Evolutionary conservation across 1,140 invertebrate species (phyloP), one percentile per base, ranked within the genome.

Genomic region (Caenorhabditis tropicalis): DNA sequence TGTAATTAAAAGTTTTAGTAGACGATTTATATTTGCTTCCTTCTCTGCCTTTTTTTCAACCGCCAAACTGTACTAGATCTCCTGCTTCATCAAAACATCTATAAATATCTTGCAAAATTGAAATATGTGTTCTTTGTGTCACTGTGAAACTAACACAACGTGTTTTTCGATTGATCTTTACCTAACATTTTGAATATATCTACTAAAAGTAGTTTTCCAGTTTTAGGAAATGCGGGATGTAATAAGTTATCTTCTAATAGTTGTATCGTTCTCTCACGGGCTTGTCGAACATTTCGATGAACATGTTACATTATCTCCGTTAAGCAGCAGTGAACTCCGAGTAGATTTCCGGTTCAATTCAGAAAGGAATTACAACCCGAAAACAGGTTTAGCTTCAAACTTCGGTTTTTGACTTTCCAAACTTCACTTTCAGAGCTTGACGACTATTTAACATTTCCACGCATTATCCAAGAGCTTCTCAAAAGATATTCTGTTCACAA

Each of bases 191-290:
- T n/a, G 51, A 53, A 46, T 12, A 51, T 19, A n/a, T 6, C 19
- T 19, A 51, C 15, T 43, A 43, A 12, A 43, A 36, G 33, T 3
- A 36, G 7, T 36, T n/a, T n/a, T n/a, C 12, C 19, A 51, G 16
- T 65, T 36, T 12, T 46, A 74, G 36, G n/a, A 74, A n/a, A 74
- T 74, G 65, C 33, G 65, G 65, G n/a, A 43, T 27, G n/a, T 74
- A 43, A 43, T 46, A 24, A 9, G 15, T 7, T 65, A 19, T 33
- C 19, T 74, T 10, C 36, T 74, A 21, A 10, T 46, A 43, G 12
- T 74, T 24, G 36, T 43, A 24, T 43, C 65, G 12, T 74, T 16
- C 4, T 21, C 36, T 12, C 21, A 74, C n/a, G 65, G 65, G 21
- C 65, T 74, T 7, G 24, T 9, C n/a, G 65, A 74, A 10, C 21